These are phyloP conservation scores for Emydura subglobosa DNA, from an alignment of 2,113 vertebrate species.

Conservation along the genomic window DNA sequence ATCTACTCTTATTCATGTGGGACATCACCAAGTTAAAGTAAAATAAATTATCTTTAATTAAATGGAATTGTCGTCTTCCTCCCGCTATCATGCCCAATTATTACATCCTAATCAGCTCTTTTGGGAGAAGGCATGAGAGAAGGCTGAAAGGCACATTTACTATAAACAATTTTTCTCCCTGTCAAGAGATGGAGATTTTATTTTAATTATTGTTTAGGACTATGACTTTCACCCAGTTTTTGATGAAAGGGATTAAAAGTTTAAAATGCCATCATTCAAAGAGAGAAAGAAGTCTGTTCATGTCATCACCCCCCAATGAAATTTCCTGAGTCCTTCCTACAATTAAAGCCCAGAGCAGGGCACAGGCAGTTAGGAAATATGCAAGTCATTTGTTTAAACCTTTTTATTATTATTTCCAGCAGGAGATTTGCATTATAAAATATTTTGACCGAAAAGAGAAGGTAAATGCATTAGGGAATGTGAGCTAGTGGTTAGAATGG, in stretches of 20 bases:
- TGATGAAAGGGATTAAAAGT: conserved; percentile 51
- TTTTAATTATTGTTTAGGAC: conserved; percentile 69
- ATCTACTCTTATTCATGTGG: conserved; percentile 84
- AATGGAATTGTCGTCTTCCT: conserved; percentile 87
- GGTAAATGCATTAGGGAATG: not conserved
- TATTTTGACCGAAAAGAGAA: not conserved
- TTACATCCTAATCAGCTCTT: conserved; percentile 85
- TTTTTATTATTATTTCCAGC: conserved; percentile 16
- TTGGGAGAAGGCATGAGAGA: conserved; percentile 78
- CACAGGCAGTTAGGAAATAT: not conserved
- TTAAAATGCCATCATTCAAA: not conserved
- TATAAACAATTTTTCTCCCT: conserved; percentile 75
- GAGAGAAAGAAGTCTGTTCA: not conserved
- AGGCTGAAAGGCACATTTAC: conserved; percentile 75
- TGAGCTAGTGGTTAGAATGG: not conserved
- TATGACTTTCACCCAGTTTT: conserved; percentile 32
- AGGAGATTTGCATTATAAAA: not conserved
- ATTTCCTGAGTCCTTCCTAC: not conserved
- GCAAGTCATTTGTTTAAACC: conserved; percentile 22
- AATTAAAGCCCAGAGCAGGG: conserved; percentile 29
- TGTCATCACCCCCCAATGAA: not conserved
- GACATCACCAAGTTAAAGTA: conserved; percentile 84
- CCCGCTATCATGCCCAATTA: conserved; percentile 85
- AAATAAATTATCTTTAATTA: conserved; percentile 89
- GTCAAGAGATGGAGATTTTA: conserved; percentile 70